Evolutionary conservation across 2,888 invertebrate genomes (phyloP).

Genomic region (Acanthosepion lycidas): DNA sequence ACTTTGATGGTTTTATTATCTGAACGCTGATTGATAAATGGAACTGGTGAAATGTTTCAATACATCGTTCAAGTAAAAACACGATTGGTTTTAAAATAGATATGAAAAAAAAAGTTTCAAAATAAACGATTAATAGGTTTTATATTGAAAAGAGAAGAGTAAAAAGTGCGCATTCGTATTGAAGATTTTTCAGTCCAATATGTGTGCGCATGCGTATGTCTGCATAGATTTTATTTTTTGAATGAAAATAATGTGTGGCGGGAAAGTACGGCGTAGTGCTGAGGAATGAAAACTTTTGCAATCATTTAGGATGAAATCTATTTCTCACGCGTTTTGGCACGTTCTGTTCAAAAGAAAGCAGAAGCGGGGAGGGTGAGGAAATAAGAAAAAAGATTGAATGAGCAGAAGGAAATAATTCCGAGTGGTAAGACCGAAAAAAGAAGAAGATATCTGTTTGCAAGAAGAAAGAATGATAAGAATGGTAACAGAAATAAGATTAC

Average conservation of each 20-base stretch:
- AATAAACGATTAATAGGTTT: not conserved
- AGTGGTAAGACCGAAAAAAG: no score
- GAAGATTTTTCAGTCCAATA: not conserved
- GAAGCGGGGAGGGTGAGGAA: not conserved
- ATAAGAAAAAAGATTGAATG: not conserved
- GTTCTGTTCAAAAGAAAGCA: not conserved
- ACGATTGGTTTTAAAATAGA: conserved; percentile 11
- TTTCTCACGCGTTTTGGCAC: not conserved
- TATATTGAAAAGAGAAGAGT: not conserved
- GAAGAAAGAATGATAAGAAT: no score
- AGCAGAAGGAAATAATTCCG: no score
- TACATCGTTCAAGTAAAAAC: not conserved
- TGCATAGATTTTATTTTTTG: not conserved
- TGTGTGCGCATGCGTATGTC: not conserved
- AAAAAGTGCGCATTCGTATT: not conserved
- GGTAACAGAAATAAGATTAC: no score
- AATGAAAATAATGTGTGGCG: not conserved
- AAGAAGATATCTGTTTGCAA: no score
- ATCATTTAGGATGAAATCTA: not conserved
- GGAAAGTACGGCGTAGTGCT: not conserved
- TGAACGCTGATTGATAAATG: not conserved
- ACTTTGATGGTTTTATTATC: not conserved
- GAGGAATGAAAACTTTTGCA: not conserved
- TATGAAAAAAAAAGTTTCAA: not conserved
- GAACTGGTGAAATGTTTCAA: not conserved